Base-by-base conservation (phyloP, 2,888 invertebrate species). In the Chrysolina oricalcia region DNA sequence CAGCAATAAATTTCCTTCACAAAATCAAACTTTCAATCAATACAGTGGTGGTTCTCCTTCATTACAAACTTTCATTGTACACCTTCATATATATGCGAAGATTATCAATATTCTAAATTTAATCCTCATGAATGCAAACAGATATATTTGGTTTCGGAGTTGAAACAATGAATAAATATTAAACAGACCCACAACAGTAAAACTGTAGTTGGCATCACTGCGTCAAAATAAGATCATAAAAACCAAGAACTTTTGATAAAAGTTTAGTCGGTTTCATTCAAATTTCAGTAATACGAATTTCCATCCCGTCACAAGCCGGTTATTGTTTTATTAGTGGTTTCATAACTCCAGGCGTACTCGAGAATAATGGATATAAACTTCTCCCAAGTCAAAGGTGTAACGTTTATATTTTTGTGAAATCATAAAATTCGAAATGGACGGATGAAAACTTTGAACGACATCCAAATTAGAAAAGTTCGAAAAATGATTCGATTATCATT, bases 261-360 rank as follows among this genome's bases (percentile, higher is more conserved):
- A 74, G 59, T 70, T 50, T 50, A 6, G 56, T 59, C 35, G 17
- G 67, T 50, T 62, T 35, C 46, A 63, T 69, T 73, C 46, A 66
- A 65, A 70, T 74, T 65, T 50, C 62, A 48, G 68, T 73, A 10
- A 35, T 63, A 73, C 67, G 46, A 68, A 40, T 62, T 68, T 73
- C 62, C 48, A 63, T 23, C 41, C n/a, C 59, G 23, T 17, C 62
- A 68, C 15, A 66, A 72, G 56, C 56, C 53, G 21, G 59, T 56
- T 65, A 72, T 66, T 72, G 66, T 72, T 72, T 40, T 59, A 72
- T 59, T 59, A 50, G 65, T 9, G 65, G 66, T 43, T 66, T 66
- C 40, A 66, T 64, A 64, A 43, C 64, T 59, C 35, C 35, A 35
- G 35, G 9, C 21, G 35, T 27, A 59, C 59, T 59, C 27, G 23